Evolutionary conservation across 2,888 invertebrate genomes (phyloP), one percentile per base, ranked within the genome.

Genomic region (Rhaphigaster nebulosa): DNA sequence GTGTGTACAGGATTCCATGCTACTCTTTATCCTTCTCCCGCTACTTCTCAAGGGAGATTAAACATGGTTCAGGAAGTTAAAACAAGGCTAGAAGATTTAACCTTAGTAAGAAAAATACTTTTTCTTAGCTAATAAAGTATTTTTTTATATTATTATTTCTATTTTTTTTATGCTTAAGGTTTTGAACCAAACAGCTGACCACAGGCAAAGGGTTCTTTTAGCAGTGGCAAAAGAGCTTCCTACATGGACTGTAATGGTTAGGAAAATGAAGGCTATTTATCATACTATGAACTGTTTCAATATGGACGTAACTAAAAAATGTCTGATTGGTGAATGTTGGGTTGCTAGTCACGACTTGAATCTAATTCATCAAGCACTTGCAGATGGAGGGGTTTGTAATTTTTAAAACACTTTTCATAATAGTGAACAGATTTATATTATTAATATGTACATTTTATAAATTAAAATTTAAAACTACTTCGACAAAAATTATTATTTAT

Each of bases 211-310:
- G 26, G 97, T 98, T 0, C 94, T 98, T 56, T 95, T 97, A 0
- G 97, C 97, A 92, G 98, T 98, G 2, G 97, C 98, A 0, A 96
- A 97, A 92, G 97, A 98, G 93, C 95, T 98, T 92, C 97, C 97
- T 93, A 96, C 96, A 89, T 98, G 98, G 98, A 96, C 96, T 94
- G 95, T 97, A 84, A 97, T 96, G 93, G 97, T 98, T 26, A 95
- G 96, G 38, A 97, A 97, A 93, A 97, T 97, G 95, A 98, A 98
- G 93, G 98, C 98, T 8, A 98, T 98, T 93, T 98, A 98, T 94
- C 97, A 98, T 93, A 98, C 97, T 0, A 95, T 98, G 93, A 98
- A 98, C 94, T 95, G 97, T 94, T 98, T 98, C 94, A 98, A 97
- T 93, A 96, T 98, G 95, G 98, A 98, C 93, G 97, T 98, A 13